Conservation (phyloP, 1,140 invertebrate species). For the Drosophila biarmipes region DNA sequence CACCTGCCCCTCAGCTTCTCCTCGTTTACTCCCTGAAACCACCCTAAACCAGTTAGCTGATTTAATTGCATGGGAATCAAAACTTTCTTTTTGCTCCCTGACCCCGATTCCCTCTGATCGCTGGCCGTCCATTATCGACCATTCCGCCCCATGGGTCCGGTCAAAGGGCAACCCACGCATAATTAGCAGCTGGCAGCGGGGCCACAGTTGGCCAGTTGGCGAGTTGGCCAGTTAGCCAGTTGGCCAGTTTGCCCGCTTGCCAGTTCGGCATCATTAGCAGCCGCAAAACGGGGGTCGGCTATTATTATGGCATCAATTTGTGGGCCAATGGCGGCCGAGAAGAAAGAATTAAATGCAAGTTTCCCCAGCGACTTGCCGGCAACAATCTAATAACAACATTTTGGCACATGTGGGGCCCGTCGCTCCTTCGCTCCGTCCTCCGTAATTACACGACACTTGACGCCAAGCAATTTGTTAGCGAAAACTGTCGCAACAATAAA, state of each 20-base stretch:
- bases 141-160: slow-evolving; percentile 25
- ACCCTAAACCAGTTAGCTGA: slow-evolving; percentile 9
- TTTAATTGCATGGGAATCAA: slow-evolving; percentile 31
- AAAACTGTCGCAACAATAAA: slow-evolving; percentile 82
- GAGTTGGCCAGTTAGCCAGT: slow-evolving; percentile 7
- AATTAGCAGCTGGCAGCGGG: slow-evolving; percentile 70
- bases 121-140: slow-evolving; percentile 36
- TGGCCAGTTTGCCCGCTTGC: slow-evolving; percentile 9
- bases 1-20: background rate
- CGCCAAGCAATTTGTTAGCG: slow-evolving; percentile 84
- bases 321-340: slow-evolving; percentile 45
- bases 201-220: slow-evolving; percentile 60
- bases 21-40: background rate
- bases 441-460: slow-evolving; percentile 84
- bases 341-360: slow-evolving; percentile 78
- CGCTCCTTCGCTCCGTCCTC: slow-evolving; percentile 39
- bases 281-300: slow-evolving; percentile 54
- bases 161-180: slow-evolving; percentile 61
- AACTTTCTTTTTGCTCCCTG: slow-evolving; percentile 4
- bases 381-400: slow-evolving; percentile 83
- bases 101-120: slow-evolving; percentile 17
- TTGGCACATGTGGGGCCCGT: slow-evolving; percentile 50
- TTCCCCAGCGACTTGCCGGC: slow-evolving; percentile 72
- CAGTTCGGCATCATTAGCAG: slow-evolving; percentile 78
- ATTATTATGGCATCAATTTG: slow-evolving; percentile 81